A percentile compares a stretch with the other conserved stretches of the same genome.
Evolutionary conservation across 2,113 vertebrate genomes (phyloP).

Genomic region (Phyllostomus hastatus): DNA sequence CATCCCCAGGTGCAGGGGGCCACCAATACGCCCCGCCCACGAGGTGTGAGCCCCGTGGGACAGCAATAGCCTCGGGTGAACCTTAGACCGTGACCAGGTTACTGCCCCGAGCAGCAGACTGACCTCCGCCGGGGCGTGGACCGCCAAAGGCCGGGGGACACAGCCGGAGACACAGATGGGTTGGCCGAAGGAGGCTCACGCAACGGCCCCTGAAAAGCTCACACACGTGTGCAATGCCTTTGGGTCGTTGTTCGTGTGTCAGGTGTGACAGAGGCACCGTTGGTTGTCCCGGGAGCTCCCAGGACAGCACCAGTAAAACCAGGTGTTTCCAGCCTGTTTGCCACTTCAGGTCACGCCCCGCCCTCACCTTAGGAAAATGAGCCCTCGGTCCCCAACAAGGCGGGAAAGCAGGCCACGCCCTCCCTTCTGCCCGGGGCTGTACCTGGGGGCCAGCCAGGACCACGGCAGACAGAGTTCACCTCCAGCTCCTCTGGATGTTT

Average conservation of each 20-base stretch:
- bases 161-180: neutral
- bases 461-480: too few species aligned
- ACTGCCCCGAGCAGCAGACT: neutral
- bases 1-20: fast-evolving
- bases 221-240: too few species aligned
- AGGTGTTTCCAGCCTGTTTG: fast-evolving
- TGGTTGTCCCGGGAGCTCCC: neutral
- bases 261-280: neutral
- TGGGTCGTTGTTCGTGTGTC: neutral
- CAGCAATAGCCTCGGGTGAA: neutral
- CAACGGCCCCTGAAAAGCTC: neutral
- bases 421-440: fast-evolving
- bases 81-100: neutral
- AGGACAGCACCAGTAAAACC: neutral
- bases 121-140: fast-evolving
- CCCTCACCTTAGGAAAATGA: neutral
- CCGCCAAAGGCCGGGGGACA: neutral
- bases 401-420: neutral
- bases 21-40: fast-evolving
- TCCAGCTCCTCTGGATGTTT: neutral
- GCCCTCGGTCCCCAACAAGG: neutral
- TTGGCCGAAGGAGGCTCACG: fast-evolving
- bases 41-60: neutral
- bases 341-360: fast-evolving
- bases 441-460: neutral